These are phyloP conservation scores for Pongo pygmaeus DNA, from an alignment of 2,113 vertebrate genomes.

Conservation along the genomic window DNA sequence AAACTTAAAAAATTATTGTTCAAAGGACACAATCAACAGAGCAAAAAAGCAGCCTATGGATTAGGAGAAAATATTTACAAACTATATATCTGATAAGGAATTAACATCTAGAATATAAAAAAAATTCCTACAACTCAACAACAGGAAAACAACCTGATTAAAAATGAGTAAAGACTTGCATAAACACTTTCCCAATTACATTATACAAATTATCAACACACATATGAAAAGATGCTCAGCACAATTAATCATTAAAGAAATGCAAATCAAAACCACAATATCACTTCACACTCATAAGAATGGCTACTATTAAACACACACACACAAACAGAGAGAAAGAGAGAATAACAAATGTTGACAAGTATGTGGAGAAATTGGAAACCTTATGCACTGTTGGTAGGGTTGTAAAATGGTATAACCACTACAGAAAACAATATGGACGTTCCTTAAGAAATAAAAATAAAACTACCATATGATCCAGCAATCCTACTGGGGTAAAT, in stretches of 20 bases:
- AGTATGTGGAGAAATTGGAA: neutral
- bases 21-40: neutral
- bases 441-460: neutral
- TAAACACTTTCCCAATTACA: neutral
- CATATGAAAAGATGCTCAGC: neutral
- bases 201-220: neutral
- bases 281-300: neutral
- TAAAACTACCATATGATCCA: neutral
- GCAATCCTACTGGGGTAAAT: neutral
- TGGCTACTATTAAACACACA: neutral
- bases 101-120: neutral
- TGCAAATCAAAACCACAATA: constrained; percentile 2
- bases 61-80: neutral
- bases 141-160: neutral
- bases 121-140: neutral
- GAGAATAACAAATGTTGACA: neutral
- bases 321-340: neutral
- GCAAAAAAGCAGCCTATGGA: neutral
- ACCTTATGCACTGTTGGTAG: neutral
- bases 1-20: neutral
- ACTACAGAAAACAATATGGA: neutral
- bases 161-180: neutral
- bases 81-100: neutral
- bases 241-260: neutral
- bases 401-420: neutral